Evolutionary conservation across 2,113 vertebrate genomes (phyloP).

Genomic region (Craseonycteris thonglongyai): DNA sequence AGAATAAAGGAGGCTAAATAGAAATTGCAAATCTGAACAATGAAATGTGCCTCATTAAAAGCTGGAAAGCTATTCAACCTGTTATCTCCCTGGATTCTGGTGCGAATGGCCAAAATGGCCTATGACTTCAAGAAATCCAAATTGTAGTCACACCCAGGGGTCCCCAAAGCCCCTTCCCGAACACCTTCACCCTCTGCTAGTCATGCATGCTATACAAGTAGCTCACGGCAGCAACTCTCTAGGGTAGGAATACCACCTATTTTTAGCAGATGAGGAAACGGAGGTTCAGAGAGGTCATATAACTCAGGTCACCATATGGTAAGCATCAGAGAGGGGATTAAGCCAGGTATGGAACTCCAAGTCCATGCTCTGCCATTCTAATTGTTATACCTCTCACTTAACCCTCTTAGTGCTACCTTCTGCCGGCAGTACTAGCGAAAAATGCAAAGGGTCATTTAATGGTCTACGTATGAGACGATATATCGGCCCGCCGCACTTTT

Average conservation of each 20-base stretch:
- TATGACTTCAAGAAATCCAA: not conserved
- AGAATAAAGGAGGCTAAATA: not conserved
- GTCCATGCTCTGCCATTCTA: not conserved
- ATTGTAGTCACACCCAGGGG: not conserved
- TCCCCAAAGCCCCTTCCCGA: not conserved
- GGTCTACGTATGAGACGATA: no score
- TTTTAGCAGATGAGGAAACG: not conserved
- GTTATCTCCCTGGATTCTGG: not conserved
- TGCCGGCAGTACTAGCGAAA: no score
- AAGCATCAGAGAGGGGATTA: not conserved
- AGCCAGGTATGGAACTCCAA: not conserved
- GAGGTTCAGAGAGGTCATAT: not conserved
- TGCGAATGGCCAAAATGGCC: not conserved
- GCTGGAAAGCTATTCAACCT: not conserved
- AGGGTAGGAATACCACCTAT: not conserved
- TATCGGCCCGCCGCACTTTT: no score
- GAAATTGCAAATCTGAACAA: not conserved
- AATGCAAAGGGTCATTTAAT: no score
- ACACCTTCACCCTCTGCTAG: not conserved
- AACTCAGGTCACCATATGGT: not conserved
- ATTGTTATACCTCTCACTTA: not conserved
- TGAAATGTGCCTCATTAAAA: not conserved
- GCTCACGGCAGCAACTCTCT: not conserved
- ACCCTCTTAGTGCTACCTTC: no score
- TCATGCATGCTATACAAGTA: not conserved